These are phyloP conservation scores for Epinephelus cyanopodus DNA, from an alignment of 2,113 vertebrate species.

Conservation along the genomic window DNA sequence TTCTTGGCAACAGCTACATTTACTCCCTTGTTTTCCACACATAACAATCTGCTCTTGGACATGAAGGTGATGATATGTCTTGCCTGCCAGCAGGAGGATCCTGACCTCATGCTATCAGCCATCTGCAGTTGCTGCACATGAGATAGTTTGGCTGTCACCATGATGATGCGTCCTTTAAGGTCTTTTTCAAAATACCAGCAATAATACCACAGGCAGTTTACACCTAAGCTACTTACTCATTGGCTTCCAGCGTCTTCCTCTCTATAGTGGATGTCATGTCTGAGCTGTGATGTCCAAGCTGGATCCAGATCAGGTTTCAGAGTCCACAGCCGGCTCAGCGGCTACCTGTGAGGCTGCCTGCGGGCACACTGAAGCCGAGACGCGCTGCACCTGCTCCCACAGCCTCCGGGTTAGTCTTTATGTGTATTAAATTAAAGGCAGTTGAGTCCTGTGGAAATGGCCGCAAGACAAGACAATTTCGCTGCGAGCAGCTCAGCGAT, in stretches of 20 bases:
- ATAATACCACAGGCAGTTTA: too few relatives aligned
- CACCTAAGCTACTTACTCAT: conserved; percentile 90
- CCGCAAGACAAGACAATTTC: conserved; percentile 29
- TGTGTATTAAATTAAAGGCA: not conserved
- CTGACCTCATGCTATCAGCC: conserved; percentile 13
- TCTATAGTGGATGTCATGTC: conserved; percentile 96
- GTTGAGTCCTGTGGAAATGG: conserved; percentile 36
- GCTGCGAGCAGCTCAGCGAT: conserved; percentile 32
- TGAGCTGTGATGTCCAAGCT: conserved; percentile 44
- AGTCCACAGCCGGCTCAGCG: conserved; percentile 17
- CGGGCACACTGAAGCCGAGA: not conserved
- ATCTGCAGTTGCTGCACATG: not conserved
- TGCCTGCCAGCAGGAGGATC: not conserved
- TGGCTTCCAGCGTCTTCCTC: conserved; percentile 94
- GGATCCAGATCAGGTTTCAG: not conserved
- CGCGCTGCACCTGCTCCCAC: conserved; percentile 72
- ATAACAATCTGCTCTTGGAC: not conserved
- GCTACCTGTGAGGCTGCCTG: conserved; percentile 30
- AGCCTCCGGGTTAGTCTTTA: not conserved
- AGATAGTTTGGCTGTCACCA: not conserved
- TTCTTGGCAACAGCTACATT: not conserved
- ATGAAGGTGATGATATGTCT: not conserved
- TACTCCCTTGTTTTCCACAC: not conserved
- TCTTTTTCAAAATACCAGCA: not conserved
- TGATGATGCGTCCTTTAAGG: not conserved